A percentile compares a stretch with the other conserved stretches of the same genome.
Evolutionary conservation across 2,888 invertebrate genomes (phyloP).

Genomic region (Meiosimyza platycephala): DNA sequence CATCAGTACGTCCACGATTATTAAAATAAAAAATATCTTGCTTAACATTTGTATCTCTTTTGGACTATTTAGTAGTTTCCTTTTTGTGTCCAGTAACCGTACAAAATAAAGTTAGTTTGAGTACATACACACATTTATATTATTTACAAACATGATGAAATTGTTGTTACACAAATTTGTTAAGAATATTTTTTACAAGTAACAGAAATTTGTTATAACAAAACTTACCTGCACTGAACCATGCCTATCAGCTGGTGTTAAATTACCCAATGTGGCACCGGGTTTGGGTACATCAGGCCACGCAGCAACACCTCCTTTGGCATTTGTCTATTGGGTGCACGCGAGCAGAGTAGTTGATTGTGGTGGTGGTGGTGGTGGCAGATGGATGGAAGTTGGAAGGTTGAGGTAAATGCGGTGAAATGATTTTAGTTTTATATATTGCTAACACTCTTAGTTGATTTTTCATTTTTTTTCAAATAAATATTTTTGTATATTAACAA

Average conservation of each 20-base stretch:
- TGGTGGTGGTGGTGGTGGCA: conserved; percentile 3
- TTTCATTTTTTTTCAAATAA: conserved; percentile 33
- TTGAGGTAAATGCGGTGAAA: conserved; percentile 27
- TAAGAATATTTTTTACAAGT: conserved; percentile 42
- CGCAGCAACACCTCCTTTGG: conserved; percentile 82
- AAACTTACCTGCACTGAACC: conserved; percentile 93
- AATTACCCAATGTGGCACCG: conserved; percentile 81
- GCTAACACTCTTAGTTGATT: conserved; percentile 7
- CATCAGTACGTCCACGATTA: too few species aligned
- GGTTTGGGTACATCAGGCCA: conserved; percentile 89
- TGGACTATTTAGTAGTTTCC: too few species aligned
- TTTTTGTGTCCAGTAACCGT: too few species aligned
- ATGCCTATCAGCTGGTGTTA: conserved; percentile 94
- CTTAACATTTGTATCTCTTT: too few species aligned
- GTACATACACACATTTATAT: conserved; percentile 10
- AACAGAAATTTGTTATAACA: conserved; percentile 27
- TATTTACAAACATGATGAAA: conserved; percentile 24
- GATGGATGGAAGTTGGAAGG: neutral
- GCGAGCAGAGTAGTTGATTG: neutral
- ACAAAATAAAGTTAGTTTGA: neutral
- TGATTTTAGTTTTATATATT: conserved; percentile 27
- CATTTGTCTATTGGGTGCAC: conserved; percentile 62
- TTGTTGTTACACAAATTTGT: conserved; percentile 12
- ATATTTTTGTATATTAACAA: conserved; percentile 18
- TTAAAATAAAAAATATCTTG: too few species aligned